phyloP scores from a whole-genome alignment of 2,888 invertebrate genomes.

The Buathra laborator region DNA sequence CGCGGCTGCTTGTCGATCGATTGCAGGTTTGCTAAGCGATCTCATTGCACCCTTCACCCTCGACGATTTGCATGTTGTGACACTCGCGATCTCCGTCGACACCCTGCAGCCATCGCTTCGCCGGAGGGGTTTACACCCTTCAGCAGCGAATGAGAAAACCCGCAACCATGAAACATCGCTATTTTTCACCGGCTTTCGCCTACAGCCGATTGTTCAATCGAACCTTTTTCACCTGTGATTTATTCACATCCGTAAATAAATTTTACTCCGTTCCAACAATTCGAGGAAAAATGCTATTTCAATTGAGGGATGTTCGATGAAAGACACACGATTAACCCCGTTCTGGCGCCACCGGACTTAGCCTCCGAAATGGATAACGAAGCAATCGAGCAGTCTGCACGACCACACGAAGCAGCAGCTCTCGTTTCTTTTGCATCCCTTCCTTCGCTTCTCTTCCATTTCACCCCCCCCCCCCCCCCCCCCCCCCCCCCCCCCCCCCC shows the following conservation, averaged over 20 bases:
- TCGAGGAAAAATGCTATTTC: conserved; percentile 5
- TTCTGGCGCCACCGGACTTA: conserved; percentile 23
- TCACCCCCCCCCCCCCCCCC: not conserved
- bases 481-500: not conserved
- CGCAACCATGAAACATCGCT: not conserved
- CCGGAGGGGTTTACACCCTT: not conserved
- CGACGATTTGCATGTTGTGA: conserved; percentile 72
- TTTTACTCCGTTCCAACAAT: not conserved
- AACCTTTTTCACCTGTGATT: not conserved
- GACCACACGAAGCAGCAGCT: conserved; percentile 12
- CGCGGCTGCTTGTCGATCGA: conserved; percentile 24
- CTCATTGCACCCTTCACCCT: conserved; percentile 69
- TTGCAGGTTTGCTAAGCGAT: conserved; percentile 31
- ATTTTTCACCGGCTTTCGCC: conserved; percentile 24
- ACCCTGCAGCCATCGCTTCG: conserved; percentile 22
- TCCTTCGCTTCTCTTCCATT: no score
- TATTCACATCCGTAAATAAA: not conserved
- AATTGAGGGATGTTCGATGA: conserved; percentile 3
- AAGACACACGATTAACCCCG: conserved; percentile 36
- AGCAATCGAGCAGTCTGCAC: conserved; percentile 10
- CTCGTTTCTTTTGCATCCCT: not conserved
- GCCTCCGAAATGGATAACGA: conserved; percentile 48
- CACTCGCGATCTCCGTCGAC: conserved; percentile 26
- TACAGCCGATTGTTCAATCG: not conserved
- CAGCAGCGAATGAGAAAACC: no score